Conservation (phyloP, 1,140 invertebrate species). For the Trypoxylus dichotomus region DNA sequence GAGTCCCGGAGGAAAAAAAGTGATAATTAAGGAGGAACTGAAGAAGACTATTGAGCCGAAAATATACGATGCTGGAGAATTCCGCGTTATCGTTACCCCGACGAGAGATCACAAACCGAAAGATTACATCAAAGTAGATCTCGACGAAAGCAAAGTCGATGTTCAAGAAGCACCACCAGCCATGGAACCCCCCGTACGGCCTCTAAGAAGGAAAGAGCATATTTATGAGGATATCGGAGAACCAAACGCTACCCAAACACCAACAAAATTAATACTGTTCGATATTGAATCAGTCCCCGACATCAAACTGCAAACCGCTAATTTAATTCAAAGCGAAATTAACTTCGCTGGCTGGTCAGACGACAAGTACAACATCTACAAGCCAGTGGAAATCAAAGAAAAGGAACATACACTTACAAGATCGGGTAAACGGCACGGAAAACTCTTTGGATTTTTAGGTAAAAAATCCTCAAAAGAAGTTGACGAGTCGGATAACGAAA, state of each 20-base stretch:
- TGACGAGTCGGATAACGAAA: conserved; percentile 43
- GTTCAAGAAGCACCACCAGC: conserved; percentile 32
- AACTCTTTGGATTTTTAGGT: conserved; percentile 44
- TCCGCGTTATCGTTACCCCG: conserved; percentile 43
- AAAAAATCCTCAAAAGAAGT: conserved; percentile 45
- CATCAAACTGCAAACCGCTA: conserved; percentile 43
- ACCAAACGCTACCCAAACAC: conserved; percentile 34
- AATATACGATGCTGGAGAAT: conserved; percentile 46
- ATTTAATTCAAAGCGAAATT: conserved; percentile 49
- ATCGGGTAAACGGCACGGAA: conserved; percentile 39
- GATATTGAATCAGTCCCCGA: conserved; percentile 31
- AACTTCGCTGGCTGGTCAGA: conserved; percentile 41
- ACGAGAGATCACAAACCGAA: conserved; percentile 44
- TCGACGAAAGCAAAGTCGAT: conserved; percentile 41
- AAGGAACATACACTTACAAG: conserved; percentile 31
- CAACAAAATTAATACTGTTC: not conserved
- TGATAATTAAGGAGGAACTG: conserved; percentile 42
- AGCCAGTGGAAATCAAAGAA: conserved; percentile 28
- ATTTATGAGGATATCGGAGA: conserved; percentile 45
- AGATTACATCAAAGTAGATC: conserved; percentile 35
- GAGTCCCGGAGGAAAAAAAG: conserved; percentile 32
- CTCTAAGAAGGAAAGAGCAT: conserved; percentile 39
- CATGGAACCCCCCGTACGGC: conserved; percentile 37
- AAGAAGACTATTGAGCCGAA: conserved; percentile 43
- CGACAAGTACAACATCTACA: conserved; percentile 36